Conservation (phyloP, 2,888 invertebrate species). For the Ecliptopera silaceata region DNA sequence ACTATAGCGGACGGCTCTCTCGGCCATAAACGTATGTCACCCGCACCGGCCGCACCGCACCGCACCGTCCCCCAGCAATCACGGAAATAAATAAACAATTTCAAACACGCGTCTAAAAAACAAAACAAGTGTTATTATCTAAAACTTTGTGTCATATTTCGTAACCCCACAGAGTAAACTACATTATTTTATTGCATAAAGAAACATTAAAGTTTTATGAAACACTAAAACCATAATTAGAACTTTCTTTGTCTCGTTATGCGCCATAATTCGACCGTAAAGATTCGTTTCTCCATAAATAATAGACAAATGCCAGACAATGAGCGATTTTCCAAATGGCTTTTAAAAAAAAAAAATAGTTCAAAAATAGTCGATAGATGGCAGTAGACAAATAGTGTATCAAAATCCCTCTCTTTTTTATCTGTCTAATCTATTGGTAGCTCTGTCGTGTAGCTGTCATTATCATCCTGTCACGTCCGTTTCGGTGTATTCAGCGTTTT, state of each 20-base stretch:
- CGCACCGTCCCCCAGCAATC: slow-evolving; percentile 1
- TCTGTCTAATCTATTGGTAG: too few species aligned
- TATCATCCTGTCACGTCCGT: too few species aligned
- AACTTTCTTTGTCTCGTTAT: slow-evolving; percentile 23
- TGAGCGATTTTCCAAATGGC: too few species aligned
- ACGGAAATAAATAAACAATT: slow-evolving; percentile 11
- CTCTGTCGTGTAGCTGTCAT: too few species aligned
- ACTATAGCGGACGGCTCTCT: slow-evolving; percentile 3
- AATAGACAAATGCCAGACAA: slow-evolving; percentile 13
- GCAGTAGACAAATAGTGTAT: too few species aligned
- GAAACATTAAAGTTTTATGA: slow-evolving; percentile 18
- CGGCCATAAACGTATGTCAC: slow-evolving; percentile 10
- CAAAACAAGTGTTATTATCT: slow-evolving; percentile 4
- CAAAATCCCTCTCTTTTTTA: too few species aligned
- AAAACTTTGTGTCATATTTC: slow-evolving; percentile 12
- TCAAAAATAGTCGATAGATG: too few species aligned
- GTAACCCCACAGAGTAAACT: slow-evolving; percentile 5
- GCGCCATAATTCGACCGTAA: slow-evolving; percentile 15
- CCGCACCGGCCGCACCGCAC: too few species aligned
- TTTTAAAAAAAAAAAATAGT: too few species aligned
- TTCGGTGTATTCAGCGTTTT: too few species aligned
- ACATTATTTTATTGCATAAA: slow-evolving; percentile 6
- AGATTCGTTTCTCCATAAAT: slow-evolving; percentile 11
- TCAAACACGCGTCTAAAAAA: neutral
- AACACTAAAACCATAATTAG: slow-evolving; percentile 23